Conservation (phyloP, 2,113 vertebrate species). For the Pelecanus crispus region DNA sequence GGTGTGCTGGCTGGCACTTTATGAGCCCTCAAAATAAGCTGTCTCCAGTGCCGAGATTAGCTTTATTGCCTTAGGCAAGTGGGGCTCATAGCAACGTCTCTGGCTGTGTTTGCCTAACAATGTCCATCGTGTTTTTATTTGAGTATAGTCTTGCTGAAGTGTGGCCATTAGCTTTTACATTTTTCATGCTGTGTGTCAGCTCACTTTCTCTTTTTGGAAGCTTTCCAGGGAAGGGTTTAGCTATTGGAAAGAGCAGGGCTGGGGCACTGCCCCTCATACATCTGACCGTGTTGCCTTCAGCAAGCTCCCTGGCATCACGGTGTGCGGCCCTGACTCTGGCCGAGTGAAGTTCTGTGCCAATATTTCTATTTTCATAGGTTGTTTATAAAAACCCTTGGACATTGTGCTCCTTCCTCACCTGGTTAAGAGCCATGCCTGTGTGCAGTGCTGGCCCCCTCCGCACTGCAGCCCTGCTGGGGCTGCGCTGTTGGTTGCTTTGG, state of each 20-base stretch:
- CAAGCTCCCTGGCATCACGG: background rate
- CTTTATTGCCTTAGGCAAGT: background rate
- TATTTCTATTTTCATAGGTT: background rate
- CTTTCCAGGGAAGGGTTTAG: background rate
- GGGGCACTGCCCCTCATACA: background rate
- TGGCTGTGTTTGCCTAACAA: background rate
- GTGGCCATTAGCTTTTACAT: background rate
- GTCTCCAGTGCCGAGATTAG: background rate
- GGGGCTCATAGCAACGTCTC: background rate
- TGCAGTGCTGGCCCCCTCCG: rapidly evolving
- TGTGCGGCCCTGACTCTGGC: rapidly evolving
- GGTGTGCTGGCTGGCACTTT: background rate
- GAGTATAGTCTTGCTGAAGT: background rate
- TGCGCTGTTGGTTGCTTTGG: background rate
- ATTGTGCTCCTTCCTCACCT: background rate
- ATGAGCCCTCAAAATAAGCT: background rate
- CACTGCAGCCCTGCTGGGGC: background rate
- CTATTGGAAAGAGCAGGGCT: background rate
- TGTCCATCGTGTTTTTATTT: background rate
- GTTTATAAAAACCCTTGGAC: background rate
- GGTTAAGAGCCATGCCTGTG: background rate
- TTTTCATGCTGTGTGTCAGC: background rate
- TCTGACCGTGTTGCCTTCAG: background rate
- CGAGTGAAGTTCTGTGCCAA: background rate
- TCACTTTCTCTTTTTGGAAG: background rate